These are phyloP conservation scores for Matsumurasca onukii DNA, from an alignment of 1,140 invertebrate species.

Conservation along the genomic window DNA sequence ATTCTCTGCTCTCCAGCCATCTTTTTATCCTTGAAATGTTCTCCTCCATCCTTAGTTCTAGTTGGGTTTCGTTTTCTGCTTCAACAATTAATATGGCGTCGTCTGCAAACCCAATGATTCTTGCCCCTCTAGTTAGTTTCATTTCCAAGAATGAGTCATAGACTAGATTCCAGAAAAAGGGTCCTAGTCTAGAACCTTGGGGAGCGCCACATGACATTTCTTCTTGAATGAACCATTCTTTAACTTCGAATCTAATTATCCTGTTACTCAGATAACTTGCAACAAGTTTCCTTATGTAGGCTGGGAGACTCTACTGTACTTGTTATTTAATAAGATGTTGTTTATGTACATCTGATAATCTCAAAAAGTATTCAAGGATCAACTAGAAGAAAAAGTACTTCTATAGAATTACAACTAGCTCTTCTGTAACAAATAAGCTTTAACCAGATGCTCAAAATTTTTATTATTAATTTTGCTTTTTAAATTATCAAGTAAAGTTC, in stretches of 20 bases:
- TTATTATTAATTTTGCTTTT: too few relatives aligned
- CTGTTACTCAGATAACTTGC: neutral
- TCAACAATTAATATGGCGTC: neutral
- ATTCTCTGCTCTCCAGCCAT: neutral
- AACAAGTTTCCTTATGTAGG: neutral
- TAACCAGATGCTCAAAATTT: too few relatives aligned
- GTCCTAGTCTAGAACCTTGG: too few relatives aligned
- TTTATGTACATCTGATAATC: too few relatives aligned
- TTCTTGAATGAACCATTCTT: neutral
- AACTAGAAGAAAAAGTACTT: too few relatives aligned
- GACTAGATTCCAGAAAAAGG: constrained; percentile 8
- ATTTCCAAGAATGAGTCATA: neutral
- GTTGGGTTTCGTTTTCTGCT: neutral
- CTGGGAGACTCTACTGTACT: neutral
- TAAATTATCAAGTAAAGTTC: too few relatives aligned
- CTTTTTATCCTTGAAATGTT: neutral
- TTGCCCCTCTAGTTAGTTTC: neutral
- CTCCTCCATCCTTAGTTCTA: neutral
- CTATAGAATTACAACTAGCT: too few relatives aligned
- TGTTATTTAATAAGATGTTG: neutral
- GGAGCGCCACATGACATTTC: neutral
- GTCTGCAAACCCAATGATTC: neutral
- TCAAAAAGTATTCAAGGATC: too few relatives aligned
- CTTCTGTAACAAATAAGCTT: too few relatives aligned
- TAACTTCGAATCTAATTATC: neutral